phyloP scores from a whole-genome alignment of 2,797 vertebrate species.

The Yasuhikotakia modesta region DNA sequence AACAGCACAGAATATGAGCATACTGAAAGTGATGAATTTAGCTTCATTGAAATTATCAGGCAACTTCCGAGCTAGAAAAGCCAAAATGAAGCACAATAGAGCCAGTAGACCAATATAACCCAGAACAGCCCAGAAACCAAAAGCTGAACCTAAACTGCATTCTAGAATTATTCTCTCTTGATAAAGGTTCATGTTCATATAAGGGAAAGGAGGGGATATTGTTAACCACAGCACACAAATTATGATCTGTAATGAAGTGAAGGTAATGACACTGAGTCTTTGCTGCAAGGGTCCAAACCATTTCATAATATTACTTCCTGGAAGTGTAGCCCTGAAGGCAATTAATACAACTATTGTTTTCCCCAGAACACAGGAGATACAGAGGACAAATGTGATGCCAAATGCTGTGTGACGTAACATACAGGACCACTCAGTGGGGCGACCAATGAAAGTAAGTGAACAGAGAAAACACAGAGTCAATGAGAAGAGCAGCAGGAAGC shows the following conservation, averaged over 20 bases:
- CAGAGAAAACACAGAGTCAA: constrained; percentile 75
- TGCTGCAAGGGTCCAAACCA: constrained; percentile 77
- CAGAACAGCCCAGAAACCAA: constrained; percentile 72
- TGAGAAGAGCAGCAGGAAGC: constrained; percentile 78
- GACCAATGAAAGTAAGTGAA: constrained; percentile 76
- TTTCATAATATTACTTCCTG: constrained; percentile 74
- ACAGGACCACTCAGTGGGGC: constrained; percentile 76
- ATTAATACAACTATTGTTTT: constrained; percentile 78
- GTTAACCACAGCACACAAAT: constrained; percentile 74
- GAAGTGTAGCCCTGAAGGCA: constrained; percentile 75
- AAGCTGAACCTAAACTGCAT: constrained; percentile 66
- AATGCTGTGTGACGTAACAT: constrained; percentile 78
- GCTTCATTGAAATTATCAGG: constrained; percentile 78
- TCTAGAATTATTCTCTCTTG: constrained; percentile 73
- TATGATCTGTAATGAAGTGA: constrained; percentile 71
- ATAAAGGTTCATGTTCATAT: constrained; percentile 64
- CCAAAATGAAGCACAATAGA: constrained; percentile 69
- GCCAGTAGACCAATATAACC: constrained; percentile 74
- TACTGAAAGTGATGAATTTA: constrained; percentile 76
- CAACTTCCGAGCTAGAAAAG: constrained; percentile 73
- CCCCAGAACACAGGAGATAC: constrained; percentile 75
- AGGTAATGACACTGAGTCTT: constrained; percentile 69
- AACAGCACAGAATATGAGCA: constrained; percentile 77
- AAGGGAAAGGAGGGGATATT: constrained; percentile 70
- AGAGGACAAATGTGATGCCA: constrained; percentile 77